Evolutionary conservation across 2,113 vertebrate species (phyloP), one percentile per base, ranked within the genome.

Genomic region (Amazona guildingii): DNA sequence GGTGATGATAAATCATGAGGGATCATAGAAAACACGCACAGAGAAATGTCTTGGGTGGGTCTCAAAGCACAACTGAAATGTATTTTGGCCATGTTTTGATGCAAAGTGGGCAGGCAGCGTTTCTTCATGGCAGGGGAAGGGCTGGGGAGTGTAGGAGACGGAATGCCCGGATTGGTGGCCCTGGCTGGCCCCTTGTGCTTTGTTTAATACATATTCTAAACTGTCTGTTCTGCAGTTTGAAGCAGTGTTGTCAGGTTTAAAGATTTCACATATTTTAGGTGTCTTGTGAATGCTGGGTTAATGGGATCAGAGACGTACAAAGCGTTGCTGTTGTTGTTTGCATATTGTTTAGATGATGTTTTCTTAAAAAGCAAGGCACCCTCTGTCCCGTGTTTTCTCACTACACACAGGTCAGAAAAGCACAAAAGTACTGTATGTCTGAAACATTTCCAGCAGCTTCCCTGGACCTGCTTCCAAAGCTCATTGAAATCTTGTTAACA

Each of bases 401-500:
- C 93, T 94, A 8, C 63, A n/a, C 55, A 41, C 19, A 13, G 92
- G 95, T 97, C 93, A 94, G 91, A 62, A 95, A 95, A 95, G 46
- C 84, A 94, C 92, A 92, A 69, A 96, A 80, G 83, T 95, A 15
- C 94, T 91, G 89, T 17, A 64, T 46, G 82, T 61, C 95, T 96
- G 91, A 95, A 97, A 90, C 55, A 24, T 87, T 97, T 97, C 94
- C 94, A 97, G 95, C 95, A 91, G 86, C 89, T 95, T 97, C 95
- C 88, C 89, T 93, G 79, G 92, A 96, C 95, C 94, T 95, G 91
- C 91, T 96, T 96, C 95, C 91, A 95, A 96, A 97, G 91, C 91
- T 96, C 91, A 94, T 95, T 96, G 92, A 95, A 96, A 95, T 96
- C 92, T 95, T 93, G 94, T 96, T 96, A 95, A 91, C 90, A 93